Percentiles rank a stretch among this genome's conserved stretches.
These are phyloP conservation scores for Drosophila algonquin DNA, from an alignment of 2,888 invertebrate genomes.

Conservation along the genomic window DNA sequence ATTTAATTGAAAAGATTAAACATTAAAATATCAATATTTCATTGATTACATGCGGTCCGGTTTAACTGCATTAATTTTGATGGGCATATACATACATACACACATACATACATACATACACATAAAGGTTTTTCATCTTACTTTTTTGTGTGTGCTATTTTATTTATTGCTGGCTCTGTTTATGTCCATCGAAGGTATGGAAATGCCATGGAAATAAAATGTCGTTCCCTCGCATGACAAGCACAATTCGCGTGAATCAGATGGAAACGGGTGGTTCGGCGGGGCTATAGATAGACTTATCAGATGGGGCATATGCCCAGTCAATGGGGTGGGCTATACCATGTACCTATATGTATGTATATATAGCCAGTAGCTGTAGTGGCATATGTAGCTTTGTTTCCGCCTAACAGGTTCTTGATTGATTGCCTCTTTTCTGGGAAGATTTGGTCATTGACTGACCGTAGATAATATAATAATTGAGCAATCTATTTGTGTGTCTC, in stretches of 20 bases:
- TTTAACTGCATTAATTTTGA: constrained; percentile 61
- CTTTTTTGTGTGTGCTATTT: constrained; percentile 10
- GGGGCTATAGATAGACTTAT: constrained; percentile 20
- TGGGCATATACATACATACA: constrained; percentile 13
- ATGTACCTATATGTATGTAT: too few relatives aligned
- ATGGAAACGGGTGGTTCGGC: neutral
- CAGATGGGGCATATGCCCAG: constrained; percentile 12
- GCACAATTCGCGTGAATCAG: constrained; percentile 13
- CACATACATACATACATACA: too few relatives aligned
- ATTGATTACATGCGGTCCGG: constrained; percentile 53
- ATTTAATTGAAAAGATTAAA: constrained; percentile 78
- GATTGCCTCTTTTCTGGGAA: neutral
- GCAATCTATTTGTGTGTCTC: neutral
- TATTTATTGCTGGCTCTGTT: constrained; percentile 8
- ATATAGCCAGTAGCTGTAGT: too few relatives aligned
- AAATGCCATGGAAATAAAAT: constrained; percentile 17
- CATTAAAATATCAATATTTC: constrained; percentile 74
- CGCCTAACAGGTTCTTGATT: neutral
- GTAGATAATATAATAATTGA: neutral
- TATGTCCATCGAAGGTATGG: constrained; percentile 10
- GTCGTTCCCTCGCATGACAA: constrained; percentile 23
- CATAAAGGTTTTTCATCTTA: constrained; percentile 16
- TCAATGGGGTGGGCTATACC: too few relatives aligned
- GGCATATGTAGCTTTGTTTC: neutral
- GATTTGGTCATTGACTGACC: neutral